Base-by-base conservation (phyloP, 2,888 invertebrate genomes). In the Laspeyria flexula region DNA sequence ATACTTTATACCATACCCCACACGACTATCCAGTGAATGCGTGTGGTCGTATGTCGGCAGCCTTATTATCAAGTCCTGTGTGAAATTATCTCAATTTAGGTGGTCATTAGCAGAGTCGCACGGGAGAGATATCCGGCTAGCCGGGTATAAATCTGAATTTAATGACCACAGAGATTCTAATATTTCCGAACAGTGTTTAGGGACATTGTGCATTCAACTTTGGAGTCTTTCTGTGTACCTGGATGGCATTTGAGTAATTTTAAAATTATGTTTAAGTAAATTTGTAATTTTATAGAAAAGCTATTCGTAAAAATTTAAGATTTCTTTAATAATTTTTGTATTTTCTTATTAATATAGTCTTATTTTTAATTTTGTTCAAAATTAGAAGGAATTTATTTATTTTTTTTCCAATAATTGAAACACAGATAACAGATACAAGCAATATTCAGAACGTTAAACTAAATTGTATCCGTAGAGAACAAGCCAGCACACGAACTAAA, bases 21-120 rank as follows among this genome's bases (percentile, higher is more conserved):
- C 25, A n/a, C 4, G 31, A 41, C 12, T 12, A 45, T 31, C 18
- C 18, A 23, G 7, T 38, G 40, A 25, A 34, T 33, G 25, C 25
- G 60, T 60, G 45, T 65, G 55, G 54, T 49, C 60, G 68, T 63
- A 53, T 69, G 59, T 64, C 54, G 40, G 50, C 64, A 65, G 73
- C 77, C 79, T 81, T 85, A 85, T 83, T 82, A 83, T 81, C 83
- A 80, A 82, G 78, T 86, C 77, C 81, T 75, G 72, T 83, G 82
- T 81, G 85, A 88, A 92, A 93, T 93, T 92, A 92, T 93, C 91
- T 92, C 92, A 91, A 91, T 93, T 93, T 91, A 90, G 88, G 73
- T 87, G 91, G 92, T 92, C 92, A 92, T 93, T 93, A 93, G 90
- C 78, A 83, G 79, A 86, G 87, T 89, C 90, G 90, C 89, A 73